These are phyloP conservation scores for Agrochola litura DNA, from an alignment of 2,888 invertebrate species.

Conservation along the genomic window DNA sequence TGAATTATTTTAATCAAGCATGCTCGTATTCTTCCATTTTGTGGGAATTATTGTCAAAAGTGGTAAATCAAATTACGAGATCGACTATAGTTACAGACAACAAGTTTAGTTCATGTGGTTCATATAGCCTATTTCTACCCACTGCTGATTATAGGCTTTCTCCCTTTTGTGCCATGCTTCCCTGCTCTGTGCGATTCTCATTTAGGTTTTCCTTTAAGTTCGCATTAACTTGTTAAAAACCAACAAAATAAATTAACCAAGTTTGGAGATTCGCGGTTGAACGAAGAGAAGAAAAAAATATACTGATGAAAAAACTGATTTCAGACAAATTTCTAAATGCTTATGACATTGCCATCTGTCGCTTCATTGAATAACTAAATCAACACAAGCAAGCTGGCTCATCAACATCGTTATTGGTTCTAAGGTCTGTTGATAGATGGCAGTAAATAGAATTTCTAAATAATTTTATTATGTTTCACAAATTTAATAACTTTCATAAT, in stretches of 20 bases:
- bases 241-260: too few relatives aligned
- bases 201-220: too few relatives aligned
- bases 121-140: not conserved
- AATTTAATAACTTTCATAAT: too few relatives aligned
- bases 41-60: too few relatives aligned
- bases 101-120: too few relatives aligned
- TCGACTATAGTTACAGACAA: too few relatives aligned
- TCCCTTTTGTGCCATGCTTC: not conserved
- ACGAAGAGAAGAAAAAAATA: too few relatives aligned
- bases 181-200: not conserved
- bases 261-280: not conserved
- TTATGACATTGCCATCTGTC: slow-evolving; percentile 34
- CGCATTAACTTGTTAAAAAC: not conserved
- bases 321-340: not conserved
- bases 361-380: not conserved
- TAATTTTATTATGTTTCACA: not conserved
- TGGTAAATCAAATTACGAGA: too few relatives aligned
- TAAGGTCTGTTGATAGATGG: slow-evolving; percentile 16
- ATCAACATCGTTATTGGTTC: not conserved
- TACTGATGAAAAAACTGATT: not conserved
- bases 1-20: not conserved
- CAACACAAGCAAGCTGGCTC: not conserved
- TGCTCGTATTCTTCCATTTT: not conserved
- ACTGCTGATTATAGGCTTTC: not conserved
- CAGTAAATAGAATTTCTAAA: not conserved